These are phyloP conservation scores for Drosophila emarginata DNA, from an alignment of 2,888 invertebrate genomes.

Conservation along the genomic window DNA sequence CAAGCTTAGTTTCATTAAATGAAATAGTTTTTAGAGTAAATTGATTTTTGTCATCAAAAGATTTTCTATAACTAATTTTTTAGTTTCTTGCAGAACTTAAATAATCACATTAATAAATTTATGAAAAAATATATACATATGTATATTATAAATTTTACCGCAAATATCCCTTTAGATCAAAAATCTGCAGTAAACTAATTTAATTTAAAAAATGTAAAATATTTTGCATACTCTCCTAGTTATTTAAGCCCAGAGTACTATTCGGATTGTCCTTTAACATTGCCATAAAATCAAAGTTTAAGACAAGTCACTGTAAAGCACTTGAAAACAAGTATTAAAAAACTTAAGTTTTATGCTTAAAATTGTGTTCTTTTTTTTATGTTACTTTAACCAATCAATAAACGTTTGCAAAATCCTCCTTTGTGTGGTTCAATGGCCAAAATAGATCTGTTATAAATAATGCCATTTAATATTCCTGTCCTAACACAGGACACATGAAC, in stretches of 20 bases:
- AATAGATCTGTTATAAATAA: conserved; percentile 50
- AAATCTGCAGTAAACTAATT: no score
- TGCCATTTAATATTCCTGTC: conserved; percentile 42
- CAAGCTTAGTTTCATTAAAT: no score
- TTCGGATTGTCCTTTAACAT: not conserved
- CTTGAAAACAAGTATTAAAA: not conserved
- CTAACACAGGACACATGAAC: conserved; percentile 43
- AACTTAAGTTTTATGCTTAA: not conserved
- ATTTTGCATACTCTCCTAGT: not conserved
- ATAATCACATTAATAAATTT: no score
- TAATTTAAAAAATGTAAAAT: not conserved
- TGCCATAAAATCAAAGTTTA: conserved; percentile 1
- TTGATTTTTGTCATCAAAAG: no score
- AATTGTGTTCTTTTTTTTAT: not conserved
- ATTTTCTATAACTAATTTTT: no score
- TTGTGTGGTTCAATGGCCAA: conserved; percentile 16
- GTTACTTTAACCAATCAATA: not conserved
- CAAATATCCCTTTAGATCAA: no score
- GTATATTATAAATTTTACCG: no score
- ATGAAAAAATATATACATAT: no score
- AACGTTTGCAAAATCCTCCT: not conserved
- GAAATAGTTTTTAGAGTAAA: no score
- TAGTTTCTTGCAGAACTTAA: no score
- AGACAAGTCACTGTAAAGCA: not conserved
- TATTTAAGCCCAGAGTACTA: not conserved